Percentiles rank a stretch among this genome's conserved stretches.
These are phyloP conservation scores for Camponotus fellah DNA, from an alignment of 2,888 invertebrate species.

Conservation along the genomic window DNA sequence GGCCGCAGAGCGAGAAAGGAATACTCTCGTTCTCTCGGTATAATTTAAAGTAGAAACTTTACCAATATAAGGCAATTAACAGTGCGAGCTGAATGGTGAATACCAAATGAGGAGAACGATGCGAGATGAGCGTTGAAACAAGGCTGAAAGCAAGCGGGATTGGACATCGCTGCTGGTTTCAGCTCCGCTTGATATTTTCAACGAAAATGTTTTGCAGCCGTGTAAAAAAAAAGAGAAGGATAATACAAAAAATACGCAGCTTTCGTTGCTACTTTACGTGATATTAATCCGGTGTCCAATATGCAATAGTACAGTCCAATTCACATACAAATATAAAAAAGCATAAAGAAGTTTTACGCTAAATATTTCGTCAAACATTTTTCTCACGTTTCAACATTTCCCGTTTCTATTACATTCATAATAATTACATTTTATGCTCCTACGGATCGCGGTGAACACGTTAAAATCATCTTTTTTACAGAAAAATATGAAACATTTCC, in stretches of 20 bases:
- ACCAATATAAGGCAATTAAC: slow-evolving; percentile 75
- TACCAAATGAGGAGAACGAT: slow-evolving; percentile 51
- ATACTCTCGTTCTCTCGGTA: slow-evolving; percentile 18
- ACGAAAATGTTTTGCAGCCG: slow-evolving; percentile 21
- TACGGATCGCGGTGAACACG: not conserved
- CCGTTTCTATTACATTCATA: not conserved
- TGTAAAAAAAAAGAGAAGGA: not conserved
- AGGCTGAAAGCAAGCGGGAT: slow-evolving; percentile 31
- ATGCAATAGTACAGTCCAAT: slow-evolving; percentile 1
- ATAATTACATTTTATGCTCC: slow-evolving; percentile 24
- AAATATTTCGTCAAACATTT: not conserved
- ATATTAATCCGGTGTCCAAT: slow-evolving; percentile 38
- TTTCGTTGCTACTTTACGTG: slow-evolving; percentile 18
- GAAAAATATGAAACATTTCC: slow-evolving; percentile 7
- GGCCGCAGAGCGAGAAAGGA: slow-evolving; percentile 31
- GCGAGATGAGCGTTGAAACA: slow-evolving; percentile 31
- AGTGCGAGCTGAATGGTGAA: slow-evolving; percentile 61
- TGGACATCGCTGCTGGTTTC: slow-evolving; percentile 31
- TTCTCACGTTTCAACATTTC: not conserved
- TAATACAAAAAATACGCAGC: not conserved
- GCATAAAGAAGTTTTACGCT: not conserved
- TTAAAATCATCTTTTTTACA: not conserved
- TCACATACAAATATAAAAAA: too few species aligned
- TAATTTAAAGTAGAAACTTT: slow-evolving; percentile 72
- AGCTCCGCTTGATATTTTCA: slow-evolving; percentile 24